Percentiles rank a stretch among this genome's conserved stretches.
Evolutionary conservation across 1,140 invertebrate species (phyloP).

Genomic region (Euwallacea fornicatus): DNA sequence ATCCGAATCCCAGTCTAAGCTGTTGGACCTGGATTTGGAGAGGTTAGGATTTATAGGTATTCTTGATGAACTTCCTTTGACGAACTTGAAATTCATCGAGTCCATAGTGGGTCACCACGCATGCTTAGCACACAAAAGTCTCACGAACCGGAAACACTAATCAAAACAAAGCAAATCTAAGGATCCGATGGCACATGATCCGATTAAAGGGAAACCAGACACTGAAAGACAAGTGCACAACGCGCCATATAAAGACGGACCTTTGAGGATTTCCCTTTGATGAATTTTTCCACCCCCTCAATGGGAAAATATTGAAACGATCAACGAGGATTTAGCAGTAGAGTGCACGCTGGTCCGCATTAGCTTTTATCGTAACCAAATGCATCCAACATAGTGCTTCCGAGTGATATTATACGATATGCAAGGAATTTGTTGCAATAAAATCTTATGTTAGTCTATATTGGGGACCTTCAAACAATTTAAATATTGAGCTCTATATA

Average conservation of each 20-base stretch:
- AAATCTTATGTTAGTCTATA: too few relatives aligned
- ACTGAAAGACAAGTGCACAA: slow-evolving; percentile 37
- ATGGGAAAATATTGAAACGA: slow-evolving; percentile 32
- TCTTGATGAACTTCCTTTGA: slow-evolving; percentile 11
- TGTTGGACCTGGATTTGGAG: slow-evolving; percentile 44
- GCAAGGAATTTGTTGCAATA: too few relatives aligned
- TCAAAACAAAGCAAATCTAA: slow-evolving; percentile 17
- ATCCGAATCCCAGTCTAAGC: slow-evolving; percentile 69
- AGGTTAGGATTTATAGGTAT: slow-evolving; percentile 23
- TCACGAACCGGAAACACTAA: not conserved
- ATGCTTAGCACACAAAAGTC: too few relatives aligned
- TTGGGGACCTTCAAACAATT: too few relatives aligned
- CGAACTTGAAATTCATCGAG: not conserved
- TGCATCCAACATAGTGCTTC: too few relatives aligned
- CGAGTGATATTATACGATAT: too few relatives aligned
- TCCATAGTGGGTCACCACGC: not conserved
- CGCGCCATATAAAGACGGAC: slow-evolving; percentile 27
- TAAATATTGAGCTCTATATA: too few relatives aligned
- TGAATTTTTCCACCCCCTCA: slow-evolving; percentile 36
- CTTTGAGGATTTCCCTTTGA: slow-evolving; percentile 29
- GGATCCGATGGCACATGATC: slow-evolving; percentile 19
- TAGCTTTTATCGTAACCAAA: too few relatives aligned
- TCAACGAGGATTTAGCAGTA: slow-evolving; percentile 11
- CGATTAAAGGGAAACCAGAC: slow-evolving; percentile 23
- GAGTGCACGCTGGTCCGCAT: too few relatives aligned